These are phyloP conservation scores for Tenthredo distinguenda DNA, from an alignment of 2,888 invertebrate genomes.

Conservation along the genomic window DNA sequence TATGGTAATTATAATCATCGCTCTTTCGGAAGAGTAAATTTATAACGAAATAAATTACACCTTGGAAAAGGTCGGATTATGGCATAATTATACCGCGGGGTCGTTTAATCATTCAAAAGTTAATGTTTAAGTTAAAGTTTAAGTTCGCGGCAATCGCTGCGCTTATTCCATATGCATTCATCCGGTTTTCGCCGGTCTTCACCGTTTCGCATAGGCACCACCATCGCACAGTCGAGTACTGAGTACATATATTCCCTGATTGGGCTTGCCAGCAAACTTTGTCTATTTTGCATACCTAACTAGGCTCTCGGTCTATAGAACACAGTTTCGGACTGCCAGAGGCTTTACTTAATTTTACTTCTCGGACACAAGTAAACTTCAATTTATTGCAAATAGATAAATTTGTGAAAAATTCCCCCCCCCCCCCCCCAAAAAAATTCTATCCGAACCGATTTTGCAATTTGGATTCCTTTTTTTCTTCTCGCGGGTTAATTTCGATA, in stretches of 20 bases:
- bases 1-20: background rate
- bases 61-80: background rate
- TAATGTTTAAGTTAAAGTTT: conserved; percentile 64
- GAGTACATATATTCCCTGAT: conserved; percentile 64
- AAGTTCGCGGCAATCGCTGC: conserved; percentile 17
- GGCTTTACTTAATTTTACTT: background rate
- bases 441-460: background rate
- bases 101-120: conserved; percentile 58
- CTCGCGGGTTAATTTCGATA: too few relatives aligned
- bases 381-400: background rate
- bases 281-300: conserved; percentile 72
- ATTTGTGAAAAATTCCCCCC: background rate
- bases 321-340: conserved; percentile 53
- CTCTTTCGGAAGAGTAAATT: background rate
- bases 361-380: background rate
- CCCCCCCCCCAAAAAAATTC: background rate
- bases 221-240: conserved; percentile 5
- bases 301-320: conserved; percentile 61
- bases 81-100: background rate
- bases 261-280: conserved; percentile 65
- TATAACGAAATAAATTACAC: background rate
- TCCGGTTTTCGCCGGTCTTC: conserved; percentile 46
- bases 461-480: background rate
- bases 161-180: conserved; percentile 58
- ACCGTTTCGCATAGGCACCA: conserved; percentile 31